Conservation (phyloP, 1,140 invertebrate species). For the Plutomurus gul region DNA sequence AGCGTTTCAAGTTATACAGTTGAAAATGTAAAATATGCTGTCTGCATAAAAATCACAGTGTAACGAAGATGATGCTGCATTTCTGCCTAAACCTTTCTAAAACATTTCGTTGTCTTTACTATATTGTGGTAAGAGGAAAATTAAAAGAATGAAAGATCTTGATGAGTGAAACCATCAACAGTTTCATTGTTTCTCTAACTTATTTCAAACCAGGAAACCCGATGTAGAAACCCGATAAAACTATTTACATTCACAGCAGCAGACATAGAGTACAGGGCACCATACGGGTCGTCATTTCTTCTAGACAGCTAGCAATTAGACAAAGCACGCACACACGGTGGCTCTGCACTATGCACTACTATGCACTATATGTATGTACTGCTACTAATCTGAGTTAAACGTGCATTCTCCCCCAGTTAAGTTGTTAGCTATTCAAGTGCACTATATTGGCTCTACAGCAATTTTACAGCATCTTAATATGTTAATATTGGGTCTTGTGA, state of each 20-base stretch:
- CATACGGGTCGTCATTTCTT: too few species aligned
- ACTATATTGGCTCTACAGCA: too few species aligned
- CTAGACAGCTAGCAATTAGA: too few species aligned
- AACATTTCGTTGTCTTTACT: slow-evolving; percentile 14
- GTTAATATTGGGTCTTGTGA: too few species aligned
- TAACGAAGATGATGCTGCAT: background rate
- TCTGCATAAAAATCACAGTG: background rate
- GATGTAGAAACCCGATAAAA: background rate
- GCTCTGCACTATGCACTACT: too few species aligned
- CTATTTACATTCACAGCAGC: background rate
- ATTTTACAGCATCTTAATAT: too few species aligned
- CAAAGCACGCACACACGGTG: too few species aligned
- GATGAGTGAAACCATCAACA: slow-evolving; percentile 34
- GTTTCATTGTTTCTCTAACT: slow-evolving; percentile 10
- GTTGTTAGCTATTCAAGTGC: too few species aligned
- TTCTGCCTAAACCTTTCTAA: background rate
- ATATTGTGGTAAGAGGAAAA: background rate
- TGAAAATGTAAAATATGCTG: slow-evolving; percentile 1
- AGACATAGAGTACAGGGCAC: too few species aligned
- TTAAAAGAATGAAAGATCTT: slow-evolving; percentile 30
- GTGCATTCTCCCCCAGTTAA: too few species aligned
- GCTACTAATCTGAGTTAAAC: too few species aligned
- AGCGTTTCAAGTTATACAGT: slow-evolving; percentile 84
- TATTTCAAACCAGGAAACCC: background rate
- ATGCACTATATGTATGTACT: too few species aligned